Percentiles rank a stretch among this genome's conserved stretches.
These are phyloP conservation scores for Trichonephila inaurata DNA, from an alignment of 1,140 invertebrate genomes.

Conservation along the genomic window DNA sequence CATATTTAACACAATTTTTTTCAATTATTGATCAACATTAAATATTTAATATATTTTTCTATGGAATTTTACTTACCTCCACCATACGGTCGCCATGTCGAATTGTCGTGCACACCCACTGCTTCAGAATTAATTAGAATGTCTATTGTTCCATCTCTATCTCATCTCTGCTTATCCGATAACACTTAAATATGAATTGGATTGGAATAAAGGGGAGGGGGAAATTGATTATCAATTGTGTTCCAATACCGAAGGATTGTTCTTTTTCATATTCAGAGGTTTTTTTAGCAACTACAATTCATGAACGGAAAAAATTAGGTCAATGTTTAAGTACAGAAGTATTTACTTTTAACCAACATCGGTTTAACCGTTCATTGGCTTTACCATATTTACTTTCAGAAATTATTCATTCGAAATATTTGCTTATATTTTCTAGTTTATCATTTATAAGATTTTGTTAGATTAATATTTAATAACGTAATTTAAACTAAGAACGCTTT, in stretches of 20 bases:
- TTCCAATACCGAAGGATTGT: not conserved
- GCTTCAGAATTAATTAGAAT: not conserved
- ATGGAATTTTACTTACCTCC: not conserved
- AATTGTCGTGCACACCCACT: not conserved
- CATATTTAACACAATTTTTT: not conserved
- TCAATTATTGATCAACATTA: not conserved
- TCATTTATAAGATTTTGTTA: too few relatives aligned
- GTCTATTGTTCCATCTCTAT: not conserved
- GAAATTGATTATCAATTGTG: not conserved
- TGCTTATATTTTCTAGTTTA: too few relatives aligned
- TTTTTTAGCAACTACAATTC: too few relatives aligned
- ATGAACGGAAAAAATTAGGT: too few relatives aligned
- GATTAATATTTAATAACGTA: too few relatives aligned
- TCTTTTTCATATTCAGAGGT: not conserved
- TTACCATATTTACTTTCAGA: too few relatives aligned
- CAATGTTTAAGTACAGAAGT: too few relatives aligned
- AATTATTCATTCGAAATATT: too few relatives aligned
- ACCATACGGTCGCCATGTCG: not conserved
- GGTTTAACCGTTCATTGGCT: too few relatives aligned
- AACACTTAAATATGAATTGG: not conserved
- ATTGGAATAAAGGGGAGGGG: not conserved
- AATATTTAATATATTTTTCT: not conserved
- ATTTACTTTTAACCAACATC: too few relatives aligned
- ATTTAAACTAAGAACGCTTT: too few relatives aligned
- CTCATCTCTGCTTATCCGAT: not conserved